Percentiles rank a stretch among this genome's conserved stretches.
Conservation (phyloP, 92 coral and sea anemone species). For the Bergia sp. region DNA sequence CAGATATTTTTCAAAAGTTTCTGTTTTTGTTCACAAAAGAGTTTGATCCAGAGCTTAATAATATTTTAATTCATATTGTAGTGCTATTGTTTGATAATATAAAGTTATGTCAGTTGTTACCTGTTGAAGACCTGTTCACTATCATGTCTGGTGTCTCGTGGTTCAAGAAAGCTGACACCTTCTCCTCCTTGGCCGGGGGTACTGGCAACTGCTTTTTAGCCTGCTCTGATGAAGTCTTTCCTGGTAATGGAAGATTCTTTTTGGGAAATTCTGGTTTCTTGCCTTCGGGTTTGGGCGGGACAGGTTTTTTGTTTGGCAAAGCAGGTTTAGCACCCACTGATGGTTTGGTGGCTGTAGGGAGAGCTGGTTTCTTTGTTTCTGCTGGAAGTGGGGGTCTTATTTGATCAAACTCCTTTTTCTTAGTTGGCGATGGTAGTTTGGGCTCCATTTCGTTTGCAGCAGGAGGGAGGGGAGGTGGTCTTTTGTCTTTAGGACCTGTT, state of each 20-base stretch:
- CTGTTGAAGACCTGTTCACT: slow-evolving; percentile 6
- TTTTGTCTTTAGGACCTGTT: slow-evolving; percentile 36
- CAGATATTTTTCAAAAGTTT: too few species aligned
- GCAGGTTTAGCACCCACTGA: slow-evolving; percentile 56
- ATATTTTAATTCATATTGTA: neutral
- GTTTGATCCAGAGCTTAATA: neutral
- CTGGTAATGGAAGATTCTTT: neutral
- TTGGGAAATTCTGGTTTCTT: slow-evolving; percentile 55
- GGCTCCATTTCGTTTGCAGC: slow-evolving; percentile 33
- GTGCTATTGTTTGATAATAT: neutral
- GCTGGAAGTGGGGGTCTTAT: slow-evolving; percentile 38
- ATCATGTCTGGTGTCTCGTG: neutral
- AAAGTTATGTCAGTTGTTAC: neutral
- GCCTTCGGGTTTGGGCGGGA: slow-evolving; percentile 49
- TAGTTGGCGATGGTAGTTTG: slow-evolving; percentile 25
- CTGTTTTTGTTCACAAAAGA: too few species aligned
- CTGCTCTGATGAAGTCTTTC: neutral
- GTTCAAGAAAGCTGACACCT: neutral
- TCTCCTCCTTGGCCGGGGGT: slow-evolving; percentile 37
- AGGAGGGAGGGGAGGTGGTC: slow-evolving; percentile 36
- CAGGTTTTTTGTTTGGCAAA: slow-evolving; percentile 60
- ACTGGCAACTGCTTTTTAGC: slow-evolving; percentile 26
- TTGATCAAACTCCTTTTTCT: slow-evolving; percentile 28
- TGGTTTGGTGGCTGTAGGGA: slow-evolving; percentile 52
- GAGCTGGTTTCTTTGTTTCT: slow-evolving; percentile 66